phyloP scores from a whole-genome alignment of 2,888 invertebrate species.

The Acronicta psi region DNA sequence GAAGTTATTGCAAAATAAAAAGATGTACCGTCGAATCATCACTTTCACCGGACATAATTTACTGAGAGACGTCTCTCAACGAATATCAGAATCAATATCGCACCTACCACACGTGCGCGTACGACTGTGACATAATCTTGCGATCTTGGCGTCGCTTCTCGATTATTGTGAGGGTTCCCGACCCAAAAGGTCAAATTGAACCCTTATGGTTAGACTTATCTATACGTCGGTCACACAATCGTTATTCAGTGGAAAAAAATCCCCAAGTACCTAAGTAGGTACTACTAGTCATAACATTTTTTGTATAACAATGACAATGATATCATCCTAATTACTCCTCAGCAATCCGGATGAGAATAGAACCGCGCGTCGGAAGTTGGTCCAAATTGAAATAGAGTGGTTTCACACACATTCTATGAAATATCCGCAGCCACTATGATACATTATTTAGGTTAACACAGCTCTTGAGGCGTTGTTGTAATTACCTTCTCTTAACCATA shows the following conservation, averaged over 20 bases:
- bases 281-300: constrained; percentile 29
- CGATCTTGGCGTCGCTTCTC: constrained; percentile 49
- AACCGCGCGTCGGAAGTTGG: constrained; percentile 27
- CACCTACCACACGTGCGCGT: constrained; percentile 52
- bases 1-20: constrained; percentile 65
- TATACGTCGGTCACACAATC: too few species aligned
- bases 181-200: too few species aligned
- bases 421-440: constrained; percentile 22
- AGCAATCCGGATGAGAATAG: constrained; percentile 54
- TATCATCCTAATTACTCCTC: constrained; percentile 50
- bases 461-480: background rate
- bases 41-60: constrained; percentile 75
- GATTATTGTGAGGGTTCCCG: background rate
- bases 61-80: constrained; percentile 61
- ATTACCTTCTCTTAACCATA: background rate
- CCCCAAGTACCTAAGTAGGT: constrained; percentile 21
- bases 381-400: constrained; percentile 27
- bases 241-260: background rate
- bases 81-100: constrained; percentile 74
- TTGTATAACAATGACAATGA: constrained; percentile 40
- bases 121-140: constrained; percentile 65
- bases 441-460: constrained; percentile 39
- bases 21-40: constrained; percentile 51
- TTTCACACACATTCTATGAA: constrained; percentile 46
- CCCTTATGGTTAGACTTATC: too few species aligned